These are phyloP conservation scores for Frankliniella fusca DNA, from an alignment of 2,888 invertebrate genomes.

Conservation along the genomic window DNA sequence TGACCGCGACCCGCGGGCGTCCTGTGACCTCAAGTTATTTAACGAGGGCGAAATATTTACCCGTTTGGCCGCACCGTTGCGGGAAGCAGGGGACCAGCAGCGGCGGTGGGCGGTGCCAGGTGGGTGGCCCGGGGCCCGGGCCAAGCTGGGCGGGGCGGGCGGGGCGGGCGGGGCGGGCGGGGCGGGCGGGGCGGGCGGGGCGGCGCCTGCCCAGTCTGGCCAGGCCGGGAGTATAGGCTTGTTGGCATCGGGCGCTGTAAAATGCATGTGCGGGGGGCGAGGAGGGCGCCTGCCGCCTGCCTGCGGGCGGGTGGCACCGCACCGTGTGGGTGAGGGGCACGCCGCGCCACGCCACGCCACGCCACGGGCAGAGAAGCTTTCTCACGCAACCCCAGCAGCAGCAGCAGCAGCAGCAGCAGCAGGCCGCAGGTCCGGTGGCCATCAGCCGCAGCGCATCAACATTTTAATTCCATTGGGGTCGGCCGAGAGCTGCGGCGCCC, in stretches of 20 bases:
- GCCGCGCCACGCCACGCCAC: background rate
- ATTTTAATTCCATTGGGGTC: constrained; percentile 26
- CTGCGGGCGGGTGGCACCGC: too few species aligned
- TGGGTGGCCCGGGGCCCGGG: too few species aligned
- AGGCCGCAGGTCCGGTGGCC: background rate
- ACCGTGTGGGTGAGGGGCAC: too few species aligned
- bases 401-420: background rate
- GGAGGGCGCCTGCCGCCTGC: too few species aligned
- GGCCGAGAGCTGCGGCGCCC: background rate
- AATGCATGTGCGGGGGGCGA: background rate
- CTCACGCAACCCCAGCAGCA: background rate
- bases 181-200: background rate
- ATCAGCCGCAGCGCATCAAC: constrained; percentile 10
- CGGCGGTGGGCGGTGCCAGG: too few species aligned
- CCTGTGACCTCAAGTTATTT: too few species aligned
- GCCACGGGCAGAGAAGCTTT: background rate
- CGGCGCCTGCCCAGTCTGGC: background rate
- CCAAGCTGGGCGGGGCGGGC: too few species aligned
- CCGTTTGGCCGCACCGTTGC: too few species aligned
- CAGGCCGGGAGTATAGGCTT: background rate
- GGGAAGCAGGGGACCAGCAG: too few species aligned
- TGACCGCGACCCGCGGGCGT: too few species aligned
- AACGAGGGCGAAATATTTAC: too few species aligned
- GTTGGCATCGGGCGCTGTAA: background rate
- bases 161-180: background rate